Evolutionary conservation across 2,888 invertebrate species (phyloP).

Genomic region (Blomia tropicalis): DNA sequence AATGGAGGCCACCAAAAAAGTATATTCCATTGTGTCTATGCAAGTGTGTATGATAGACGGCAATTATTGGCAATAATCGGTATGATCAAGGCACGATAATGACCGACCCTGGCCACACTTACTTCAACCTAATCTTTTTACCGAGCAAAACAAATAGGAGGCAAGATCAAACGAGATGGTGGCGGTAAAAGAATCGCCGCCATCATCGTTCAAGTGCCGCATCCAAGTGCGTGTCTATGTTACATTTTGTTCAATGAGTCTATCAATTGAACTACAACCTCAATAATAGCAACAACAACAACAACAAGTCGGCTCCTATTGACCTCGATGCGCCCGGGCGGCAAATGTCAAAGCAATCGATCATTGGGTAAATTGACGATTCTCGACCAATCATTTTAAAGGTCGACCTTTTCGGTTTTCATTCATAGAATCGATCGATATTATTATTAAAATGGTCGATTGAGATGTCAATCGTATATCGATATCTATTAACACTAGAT

Average conservation of each 20-base stretch:
- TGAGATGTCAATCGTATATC: constrained; percentile 9
- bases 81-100: background rate
- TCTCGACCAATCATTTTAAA: background rate
- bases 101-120: background rate
- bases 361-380: background rate
- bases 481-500: too few relatives aligned
- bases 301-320: too few relatives aligned
- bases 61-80: background rate
- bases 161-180: too few relatives aligned
- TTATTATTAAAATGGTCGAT: background rate
- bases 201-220: background rate
- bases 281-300: too few relatives aligned
- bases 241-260: too few relatives aligned
- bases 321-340: too few relatives aligned
- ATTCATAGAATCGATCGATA: background rate
- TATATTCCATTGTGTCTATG: too few relatives aligned
- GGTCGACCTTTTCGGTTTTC: background rate
- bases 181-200: background rate
- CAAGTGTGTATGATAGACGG: too few relatives aligned
- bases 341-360: constrained; percentile 12
- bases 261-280: too few relatives aligned
- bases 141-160: too few relatives aligned
- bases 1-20: too few relatives aligned
- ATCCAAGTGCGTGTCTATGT: background rate
- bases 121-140: too few relatives aligned